These are phyloP conservation scores for Elephas maximus DNA, from an alignment of 2,113 vertebrate species.

Conservation along the genomic window DNA sequence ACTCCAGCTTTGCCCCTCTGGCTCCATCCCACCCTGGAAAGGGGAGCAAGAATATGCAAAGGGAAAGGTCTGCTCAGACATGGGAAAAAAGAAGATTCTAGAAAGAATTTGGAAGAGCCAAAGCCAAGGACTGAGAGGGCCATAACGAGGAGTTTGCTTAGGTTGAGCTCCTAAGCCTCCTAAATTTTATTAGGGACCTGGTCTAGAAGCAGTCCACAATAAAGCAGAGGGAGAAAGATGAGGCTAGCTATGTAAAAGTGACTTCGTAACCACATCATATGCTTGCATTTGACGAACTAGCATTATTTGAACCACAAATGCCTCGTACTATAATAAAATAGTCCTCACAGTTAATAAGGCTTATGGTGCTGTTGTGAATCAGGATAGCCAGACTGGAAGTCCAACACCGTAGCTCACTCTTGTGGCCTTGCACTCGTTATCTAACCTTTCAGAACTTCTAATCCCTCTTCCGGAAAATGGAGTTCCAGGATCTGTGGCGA, in stretches of 20 bases:
- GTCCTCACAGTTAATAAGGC: background rate
- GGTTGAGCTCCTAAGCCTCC: background rate
- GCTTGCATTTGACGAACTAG: background rate
- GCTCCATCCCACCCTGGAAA: background rate
- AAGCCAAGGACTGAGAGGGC: background rate
- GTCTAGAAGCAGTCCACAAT: background rate
- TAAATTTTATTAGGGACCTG: background rate
- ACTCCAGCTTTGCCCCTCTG: background rate
- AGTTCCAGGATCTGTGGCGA: background rate
- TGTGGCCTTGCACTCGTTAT: background rate
- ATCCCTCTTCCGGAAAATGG: constrained; percentile 15
- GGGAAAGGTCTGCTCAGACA: background rate
- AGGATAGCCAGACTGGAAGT: background rate
- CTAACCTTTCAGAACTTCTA: background rate
- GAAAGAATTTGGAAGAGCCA: background rate
- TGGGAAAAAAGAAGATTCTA: background rate
- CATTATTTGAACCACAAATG: background rate
- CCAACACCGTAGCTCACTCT: background rate
- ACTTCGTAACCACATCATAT: background rate
- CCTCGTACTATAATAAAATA: background rate
- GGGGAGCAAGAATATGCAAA: background rate
- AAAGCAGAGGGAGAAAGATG: background rate
- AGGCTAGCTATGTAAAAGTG: background rate
- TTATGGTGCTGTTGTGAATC: background rate
- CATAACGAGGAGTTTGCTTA: background rate